A percentile compares a stretch with the other conserved stretches of the same genome.
Conservation (phyloP, 2,888 invertebrate species). For the Agonopterix arenella region DNA sequence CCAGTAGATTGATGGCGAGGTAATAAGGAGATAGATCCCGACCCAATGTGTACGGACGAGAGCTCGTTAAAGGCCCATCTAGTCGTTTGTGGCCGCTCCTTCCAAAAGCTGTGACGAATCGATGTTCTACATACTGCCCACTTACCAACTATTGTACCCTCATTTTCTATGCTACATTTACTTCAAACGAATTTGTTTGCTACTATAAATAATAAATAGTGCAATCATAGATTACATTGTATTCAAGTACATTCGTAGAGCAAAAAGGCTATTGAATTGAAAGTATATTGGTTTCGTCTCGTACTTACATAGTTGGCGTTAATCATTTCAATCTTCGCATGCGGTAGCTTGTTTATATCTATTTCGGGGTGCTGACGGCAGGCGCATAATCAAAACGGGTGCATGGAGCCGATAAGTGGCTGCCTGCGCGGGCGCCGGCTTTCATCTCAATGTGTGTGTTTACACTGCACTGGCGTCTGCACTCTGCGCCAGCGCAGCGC, state of each 20-base stretch:
- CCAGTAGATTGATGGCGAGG: conserved; percentile 20
- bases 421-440: conserved; percentile 68
- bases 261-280: too few relatives aligned
- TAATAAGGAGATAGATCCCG: conserved; percentile 19
- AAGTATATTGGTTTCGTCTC: too few relatives aligned
- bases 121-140: background rate
- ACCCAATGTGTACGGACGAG: conserved; percentile 13
- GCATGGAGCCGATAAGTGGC: conserved; percentile 67
- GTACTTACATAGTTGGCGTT: background rate
- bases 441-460: conserved; percentile 64
- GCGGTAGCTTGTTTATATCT: conserved; percentile 43
- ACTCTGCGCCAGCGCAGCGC: conserved; percentile 35
- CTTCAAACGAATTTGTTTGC: too few relatives aligned
- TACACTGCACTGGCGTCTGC: conserved; percentile 37
- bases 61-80: conserved; percentile 30
- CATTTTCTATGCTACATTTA: too few relatives aligned
- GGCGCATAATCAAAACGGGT: conserved; percentile 58
- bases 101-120: conserved; percentile 2
- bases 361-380: conserved; percentile 68
- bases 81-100: conserved; percentile 11
- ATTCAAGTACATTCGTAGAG: too few relatives aligned
- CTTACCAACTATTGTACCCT: too few relatives aligned
- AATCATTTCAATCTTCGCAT: conserved; percentile 1
- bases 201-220: too few relatives aligned
- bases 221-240: too few relatives aligned